Evolutionary conservation across 2,113 vertebrate species (phyloP), one percentile per base, ranked within the genome.

Genomic region (Capricornis sumatraensis): DNA sequence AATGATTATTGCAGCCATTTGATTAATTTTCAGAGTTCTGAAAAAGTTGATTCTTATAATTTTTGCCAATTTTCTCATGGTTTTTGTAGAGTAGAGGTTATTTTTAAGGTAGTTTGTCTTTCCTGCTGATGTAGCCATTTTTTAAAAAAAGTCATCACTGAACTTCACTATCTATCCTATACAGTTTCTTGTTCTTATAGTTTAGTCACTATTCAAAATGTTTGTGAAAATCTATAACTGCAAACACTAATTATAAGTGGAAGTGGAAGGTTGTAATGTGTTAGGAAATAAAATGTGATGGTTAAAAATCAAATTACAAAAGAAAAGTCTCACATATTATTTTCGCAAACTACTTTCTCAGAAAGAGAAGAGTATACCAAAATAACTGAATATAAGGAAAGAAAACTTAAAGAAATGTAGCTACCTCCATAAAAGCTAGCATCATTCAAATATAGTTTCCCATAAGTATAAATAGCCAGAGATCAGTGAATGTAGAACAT

Each of bases 401-500:
- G 43, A 81, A 45, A 45, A 76, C 27, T 45, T 30, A 27, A 57
- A 95, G 87, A 94, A 86, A 93, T 87, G 36, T 10, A 96, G 43
- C 21, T 62, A 62, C n/a, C 14, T 84, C 76, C 11, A 67, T 86
- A 95, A 95, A 19, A 83, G 17, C 45, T 89, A 91, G 10, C 28
- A 50, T 91, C 74, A 85, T 78, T 93, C 57, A 96, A 86, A 94
- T 76, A 57, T 25, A 91, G 52, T 95, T 96, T 97, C 30, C 96
- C 23, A 85, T 53, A 98, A 94, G 14, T 94, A 7, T 71, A 67
- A 95, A 97, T 97, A 95, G 57, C 64, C 85, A 93, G 33, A 78
- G 13, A 94, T 94, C n/a, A 95, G 76, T 95, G 55, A 97, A 98
- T 43, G 40, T 95, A 95, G 47, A 94, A 89, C 82, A 89, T 94